Percentiles rank a stretch among this genome's conserved stretches.
Evolutionary conservation across 2,113 vertebrate species (phyloP).

Genomic region (Carassius gibelio): DNA sequence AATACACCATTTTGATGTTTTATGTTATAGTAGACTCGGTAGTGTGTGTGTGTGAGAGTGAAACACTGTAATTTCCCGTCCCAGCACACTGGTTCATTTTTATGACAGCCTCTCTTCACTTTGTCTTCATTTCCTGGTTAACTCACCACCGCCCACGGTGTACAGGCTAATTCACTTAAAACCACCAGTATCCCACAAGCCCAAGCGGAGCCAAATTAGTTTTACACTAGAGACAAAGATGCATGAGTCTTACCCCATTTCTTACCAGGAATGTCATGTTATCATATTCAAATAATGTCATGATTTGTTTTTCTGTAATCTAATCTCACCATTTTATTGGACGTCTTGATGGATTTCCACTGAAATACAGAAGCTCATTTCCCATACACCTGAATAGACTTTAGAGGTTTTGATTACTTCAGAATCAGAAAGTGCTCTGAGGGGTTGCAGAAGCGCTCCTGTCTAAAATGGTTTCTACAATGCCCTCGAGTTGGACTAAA

Average conservation of each 20-base stretch:
- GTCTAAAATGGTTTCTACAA: background rate
- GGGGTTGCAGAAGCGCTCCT: background rate
- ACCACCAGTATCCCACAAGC: constrained; percentile 48
- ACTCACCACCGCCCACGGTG: constrained; percentile 54
- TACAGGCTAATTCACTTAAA: constrained; percentile 61
- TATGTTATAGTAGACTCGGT: background rate
- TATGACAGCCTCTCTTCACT: constrained; percentile 52
- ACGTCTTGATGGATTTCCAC: constrained; percentile 45
- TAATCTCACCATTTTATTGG: constrained; percentile 50
- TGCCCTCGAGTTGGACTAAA: background rate
- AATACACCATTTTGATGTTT: constrained; percentile 8
- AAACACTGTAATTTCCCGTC: constrained; percentile 20
- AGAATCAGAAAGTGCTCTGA: constrained; percentile 30
- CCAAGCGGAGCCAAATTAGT: constrained; percentile 34
- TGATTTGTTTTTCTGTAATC: constrained; percentile 55
- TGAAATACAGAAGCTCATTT: constrained; percentile 48
- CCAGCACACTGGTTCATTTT: constrained; percentile 57
- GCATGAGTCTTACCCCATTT: constrained; percentile 43
- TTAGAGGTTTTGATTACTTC: constrained; percentile 25
- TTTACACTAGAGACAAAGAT: constrained; percentile 41
- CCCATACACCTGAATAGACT: constrained; percentile 31
- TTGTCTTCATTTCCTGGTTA: constrained; percentile 64
- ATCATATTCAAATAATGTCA: constrained; percentile 49
- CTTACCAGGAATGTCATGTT: constrained; percentile 43
- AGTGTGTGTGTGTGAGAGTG: background rate